Conservation (phyloP, 2,113 vertebrate genomes). For the Cavia aperea region DNA sequence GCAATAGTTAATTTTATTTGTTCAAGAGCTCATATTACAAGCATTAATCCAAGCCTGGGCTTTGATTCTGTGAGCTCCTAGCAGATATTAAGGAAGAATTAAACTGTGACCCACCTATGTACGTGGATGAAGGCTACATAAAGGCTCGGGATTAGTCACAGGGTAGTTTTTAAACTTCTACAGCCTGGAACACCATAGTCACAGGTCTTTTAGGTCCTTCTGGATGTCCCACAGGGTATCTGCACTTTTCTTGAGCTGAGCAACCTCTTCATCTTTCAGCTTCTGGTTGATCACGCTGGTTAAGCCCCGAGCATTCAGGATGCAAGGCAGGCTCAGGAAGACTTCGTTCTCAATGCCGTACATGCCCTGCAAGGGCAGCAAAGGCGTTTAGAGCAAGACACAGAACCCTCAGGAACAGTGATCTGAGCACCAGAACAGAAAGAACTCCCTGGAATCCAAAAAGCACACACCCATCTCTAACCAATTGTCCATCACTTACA, state of each 20-base stretch:
- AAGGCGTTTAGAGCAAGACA: not conserved
- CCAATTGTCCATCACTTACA: not conserved
- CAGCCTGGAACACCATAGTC: slow-evolving; percentile 34
- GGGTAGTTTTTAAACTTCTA: slow-evolving; percentile 43
- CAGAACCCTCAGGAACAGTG: not conserved
- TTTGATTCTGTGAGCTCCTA: slow-evolving; percentile 62
- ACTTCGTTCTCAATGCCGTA: slow-evolving; percentile 91
- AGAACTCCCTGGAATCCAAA: not conserved
- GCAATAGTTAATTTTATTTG: slow-evolving; percentile 72
- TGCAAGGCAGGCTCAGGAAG: slow-evolving; percentile 92
- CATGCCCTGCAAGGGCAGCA: slow-evolving; percentile 80
- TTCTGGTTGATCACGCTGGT: slow-evolving; percentile 92
- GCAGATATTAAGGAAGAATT: slow-evolving; percentile 56
- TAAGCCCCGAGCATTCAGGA: slow-evolving; percentile 85
- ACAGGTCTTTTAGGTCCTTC: slow-evolving; percentile 93
- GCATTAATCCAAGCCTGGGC: slow-evolving; percentile 55
- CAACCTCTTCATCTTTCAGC: slow-evolving; percentile 86
- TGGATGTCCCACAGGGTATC: slow-evolving; percentile 94
- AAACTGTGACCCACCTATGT: slow-evolving; percentile 25
- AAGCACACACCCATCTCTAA: not conserved
- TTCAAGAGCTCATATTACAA: slow-evolving; percentile 66
- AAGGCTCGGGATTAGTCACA: slow-evolving; percentile 43
- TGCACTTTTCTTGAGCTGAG: slow-evolving; percentile 88
- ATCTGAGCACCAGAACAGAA: not conserved
- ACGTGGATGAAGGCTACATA: slow-evolving; percentile 7